Evolutionary conservation across 2,797 vertebrate species (phyloP).

Genomic region (Yasuhikotakia modesta): DNA sequence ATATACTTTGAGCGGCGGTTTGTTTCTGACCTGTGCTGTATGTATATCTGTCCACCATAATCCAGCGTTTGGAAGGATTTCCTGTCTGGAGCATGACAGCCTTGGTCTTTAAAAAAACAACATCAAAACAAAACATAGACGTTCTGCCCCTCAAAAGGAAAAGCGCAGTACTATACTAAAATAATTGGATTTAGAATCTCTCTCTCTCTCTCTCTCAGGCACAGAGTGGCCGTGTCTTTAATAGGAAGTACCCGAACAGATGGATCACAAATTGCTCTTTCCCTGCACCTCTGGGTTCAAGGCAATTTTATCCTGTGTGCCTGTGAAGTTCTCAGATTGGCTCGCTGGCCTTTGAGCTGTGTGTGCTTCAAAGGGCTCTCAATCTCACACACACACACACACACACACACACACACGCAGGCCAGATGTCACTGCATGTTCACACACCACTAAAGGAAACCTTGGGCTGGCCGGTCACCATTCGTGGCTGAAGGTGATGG

Average conservation of each 20-base stretch:
- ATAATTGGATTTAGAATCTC: constrained; percentile 47
- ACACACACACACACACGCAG: constrained; percentile 48
- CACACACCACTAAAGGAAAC: constrained; percentile 22
- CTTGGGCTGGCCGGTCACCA: constrained; percentile 36
- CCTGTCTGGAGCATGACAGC: constrained; percentile 33
- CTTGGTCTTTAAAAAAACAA: constrained; percentile 24
- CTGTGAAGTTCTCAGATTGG: constrained; percentile 81
- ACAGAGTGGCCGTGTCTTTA: constrained; percentile 78
- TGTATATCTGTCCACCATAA: constrained; percentile 14
- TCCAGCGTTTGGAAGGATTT: constrained; percentile 27
- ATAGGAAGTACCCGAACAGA: constrained; percentile 83
- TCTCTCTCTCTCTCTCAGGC: constrained; percentile 61
- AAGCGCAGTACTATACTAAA: constrained; percentile 41
- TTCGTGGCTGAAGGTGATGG: constrained; percentile 34
- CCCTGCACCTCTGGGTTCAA: constrained; percentile 82
- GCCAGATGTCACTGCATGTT: constrained; percentile 18
- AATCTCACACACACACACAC: constrained; percentile 61
- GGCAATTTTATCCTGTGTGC: constrained; percentile 79
- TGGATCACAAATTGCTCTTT: constrained; percentile 83
- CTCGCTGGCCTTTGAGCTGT: constrained; percentile 81
- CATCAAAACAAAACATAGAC: constrained; percentile 45
- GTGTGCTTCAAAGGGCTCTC: constrained; percentile 80
- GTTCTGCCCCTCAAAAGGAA: constrained; percentile 28
- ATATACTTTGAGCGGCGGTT: constrained; percentile 30
- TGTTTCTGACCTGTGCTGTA: constrained; percentile 19